Evolutionary conservation across 2,888 invertebrate genomes (phyloP).

Genomic region (Drymonia ruficornis): DNA sequence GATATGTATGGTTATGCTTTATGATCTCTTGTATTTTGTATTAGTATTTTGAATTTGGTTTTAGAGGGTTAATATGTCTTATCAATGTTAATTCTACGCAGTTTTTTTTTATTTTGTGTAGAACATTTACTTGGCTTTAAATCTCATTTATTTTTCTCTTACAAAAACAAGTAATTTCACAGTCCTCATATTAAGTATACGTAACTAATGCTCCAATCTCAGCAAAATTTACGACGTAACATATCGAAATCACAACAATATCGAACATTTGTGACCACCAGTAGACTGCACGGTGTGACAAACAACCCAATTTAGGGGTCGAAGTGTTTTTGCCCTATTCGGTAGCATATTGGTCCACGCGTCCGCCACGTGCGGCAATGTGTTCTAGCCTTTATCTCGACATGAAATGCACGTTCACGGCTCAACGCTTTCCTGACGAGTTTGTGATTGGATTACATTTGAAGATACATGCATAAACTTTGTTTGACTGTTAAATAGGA

Average conservation of each 20-base stretch:
- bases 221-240: background rate
- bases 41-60: background rate
- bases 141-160: background rate
- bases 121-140: too few species aligned
- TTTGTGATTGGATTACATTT: constrained; percentile 73
- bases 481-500: constrained; percentile 14
- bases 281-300: constrained; percentile 51
- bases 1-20: background rate
- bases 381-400: constrained; percentile 68
- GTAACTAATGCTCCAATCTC: constrained; percentile 3
- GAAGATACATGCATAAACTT: constrained; percentile 36
- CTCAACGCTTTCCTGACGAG: constrained; percentile 65
- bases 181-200: background rate
- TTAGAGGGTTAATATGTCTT: too few species aligned
- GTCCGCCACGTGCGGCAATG: constrained; percentile 69
- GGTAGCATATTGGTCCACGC: constrained; percentile 69
- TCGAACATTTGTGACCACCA: constrained; percentile 4
- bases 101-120: too few species aligned
- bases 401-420: constrained; percentile 77
- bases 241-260: constrained; percentile 20
- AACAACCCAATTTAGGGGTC: constrained; percentile 47
- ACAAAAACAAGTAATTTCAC: background rate
- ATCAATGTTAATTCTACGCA: too few species aligned
- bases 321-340: constrained; percentile 65
- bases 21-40: background rate